phyloP scores from a whole-genome alignment of 2,113 vertebrate genomes.

The Myrmecophaga tridactyla region DNA sequence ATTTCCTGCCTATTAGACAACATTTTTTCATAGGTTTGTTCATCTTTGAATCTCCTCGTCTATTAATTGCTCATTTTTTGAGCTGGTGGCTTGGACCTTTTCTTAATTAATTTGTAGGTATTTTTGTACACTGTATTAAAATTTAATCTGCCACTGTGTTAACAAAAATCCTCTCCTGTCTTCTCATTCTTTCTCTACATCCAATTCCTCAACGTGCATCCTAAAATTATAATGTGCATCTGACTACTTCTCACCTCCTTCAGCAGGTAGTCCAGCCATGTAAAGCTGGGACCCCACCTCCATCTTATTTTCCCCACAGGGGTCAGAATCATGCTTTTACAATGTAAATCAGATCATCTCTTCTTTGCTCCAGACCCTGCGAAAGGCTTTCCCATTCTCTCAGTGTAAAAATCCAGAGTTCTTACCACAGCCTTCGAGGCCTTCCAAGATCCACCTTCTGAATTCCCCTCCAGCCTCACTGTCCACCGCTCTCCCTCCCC shows the following conservation, averaged over 20 bases:
- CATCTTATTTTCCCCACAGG: not conserved
- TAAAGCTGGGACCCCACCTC: not conserved
- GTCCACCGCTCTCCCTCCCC: not conserved
- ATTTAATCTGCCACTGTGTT: not conserved
- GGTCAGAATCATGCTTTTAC: not conserved
- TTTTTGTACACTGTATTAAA: not conserved
- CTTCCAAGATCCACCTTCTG: not conserved
- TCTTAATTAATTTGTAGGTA: not conserved
- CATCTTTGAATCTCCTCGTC: not conserved
- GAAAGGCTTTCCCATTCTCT: not conserved
- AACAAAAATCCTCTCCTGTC: not conserved
- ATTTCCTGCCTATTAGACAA: not conserved
- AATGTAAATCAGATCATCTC: not conserved
- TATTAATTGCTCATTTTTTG: not conserved
- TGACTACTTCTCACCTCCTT: not conserved
- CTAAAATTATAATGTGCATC: not conserved
- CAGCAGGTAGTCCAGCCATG: not conserved
- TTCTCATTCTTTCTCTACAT: not conserved
- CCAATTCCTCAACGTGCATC: not conserved
- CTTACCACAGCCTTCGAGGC: not conserved
- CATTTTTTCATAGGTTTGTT: not conserved
- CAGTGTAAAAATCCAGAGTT: not conserved
- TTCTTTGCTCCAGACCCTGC: not conserved
- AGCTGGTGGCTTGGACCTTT: not conserved
- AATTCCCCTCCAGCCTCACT: not conserved